phyloP scores from a whole-genome alignment of 2,888 invertebrate species.

The Drosophila nr. medialis region DNA sequence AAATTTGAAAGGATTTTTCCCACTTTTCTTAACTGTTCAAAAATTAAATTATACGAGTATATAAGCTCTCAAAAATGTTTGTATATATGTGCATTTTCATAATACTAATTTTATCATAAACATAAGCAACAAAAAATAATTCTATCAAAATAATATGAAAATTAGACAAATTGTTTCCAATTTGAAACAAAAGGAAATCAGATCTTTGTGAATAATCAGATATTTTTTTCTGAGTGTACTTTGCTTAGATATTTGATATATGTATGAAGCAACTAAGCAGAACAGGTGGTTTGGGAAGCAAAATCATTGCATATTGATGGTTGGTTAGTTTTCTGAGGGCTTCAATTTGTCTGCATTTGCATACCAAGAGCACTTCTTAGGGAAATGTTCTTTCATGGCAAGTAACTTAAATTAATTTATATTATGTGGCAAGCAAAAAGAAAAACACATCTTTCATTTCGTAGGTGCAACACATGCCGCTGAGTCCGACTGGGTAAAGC shows the following conservation, averaged over 20 bases:
- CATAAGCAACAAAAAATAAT: neutral
- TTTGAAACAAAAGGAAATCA: neutral
- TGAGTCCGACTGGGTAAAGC: conserved; percentile 43
- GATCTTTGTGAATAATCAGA: neutral
- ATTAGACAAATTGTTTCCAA: too few relatives aligned
- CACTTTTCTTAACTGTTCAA: neutral
- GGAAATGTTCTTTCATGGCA: neutral
- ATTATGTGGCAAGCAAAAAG: neutral
- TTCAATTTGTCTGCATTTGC: neutral
- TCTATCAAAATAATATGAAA: neutral
- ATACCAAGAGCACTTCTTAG: neutral
- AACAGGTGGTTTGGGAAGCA: neutral
- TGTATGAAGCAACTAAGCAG: neutral
- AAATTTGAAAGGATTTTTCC: too few relatives aligned
- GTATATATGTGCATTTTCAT: too few relatives aligned
- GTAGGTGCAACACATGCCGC: conserved; percentile 7
- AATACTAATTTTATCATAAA: neutral
- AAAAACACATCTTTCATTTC: neutral
- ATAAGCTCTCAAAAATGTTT: neutral
- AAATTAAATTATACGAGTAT: neutral
- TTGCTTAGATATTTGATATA: neutral
- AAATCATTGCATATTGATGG: neutral
- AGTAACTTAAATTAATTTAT: neutral
- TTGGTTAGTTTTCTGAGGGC: neutral
- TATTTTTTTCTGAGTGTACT: neutral